phyloP scores from a whole-genome alignment of 2,888 invertebrate genomes.

The Holacanthella duospinosa region DNA sequence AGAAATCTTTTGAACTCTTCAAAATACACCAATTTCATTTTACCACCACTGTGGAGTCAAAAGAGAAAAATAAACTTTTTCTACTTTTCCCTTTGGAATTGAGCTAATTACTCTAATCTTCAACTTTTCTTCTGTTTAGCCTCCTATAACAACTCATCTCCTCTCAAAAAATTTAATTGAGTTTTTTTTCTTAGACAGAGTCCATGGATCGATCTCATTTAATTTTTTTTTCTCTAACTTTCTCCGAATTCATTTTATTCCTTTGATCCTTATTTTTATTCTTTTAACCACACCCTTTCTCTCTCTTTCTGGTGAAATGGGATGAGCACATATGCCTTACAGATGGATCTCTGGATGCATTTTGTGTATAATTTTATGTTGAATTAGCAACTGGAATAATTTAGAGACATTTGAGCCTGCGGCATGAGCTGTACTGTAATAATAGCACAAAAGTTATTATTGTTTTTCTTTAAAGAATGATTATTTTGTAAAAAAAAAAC shows the following conservation, averaged over 20 bases:
- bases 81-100: constrained; percentile 19
- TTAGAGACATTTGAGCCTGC: too few relatives aligned
- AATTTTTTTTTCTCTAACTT: background rate
- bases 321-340: too few relatives aligned
- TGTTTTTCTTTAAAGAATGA: too few relatives aligned
- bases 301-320: too few relatives aligned
- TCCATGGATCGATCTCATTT: background rate
- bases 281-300: background rate
- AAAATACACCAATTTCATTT: constrained; percentile 4
- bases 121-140: constrained; percentile 7
- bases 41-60: background rate
- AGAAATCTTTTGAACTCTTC: background rate
- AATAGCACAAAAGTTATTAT: too few relatives aligned
- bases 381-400: too few relatives aligned
- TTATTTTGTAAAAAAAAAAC: too few relatives aligned
- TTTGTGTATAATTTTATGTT: too few relatives aligned
- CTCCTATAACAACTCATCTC: background rate
- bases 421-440: too few relatives aligned
- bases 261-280: background rate
- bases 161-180: constrained; percentile 9
- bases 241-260: background rate
- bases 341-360: too few relatives aligned
- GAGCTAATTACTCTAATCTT: constrained; percentile 24
- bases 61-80: constrained; percentile 9
- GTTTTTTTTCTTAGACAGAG: constrained; percentile 4